Percentiles rank a stretch among this genome's conserved stretches.
These are phyloP conservation scores for Melanotaenia duboulayi DNA, from an alignment of 2,113 vertebrate genomes.

Conservation along the genomic window DNA sequence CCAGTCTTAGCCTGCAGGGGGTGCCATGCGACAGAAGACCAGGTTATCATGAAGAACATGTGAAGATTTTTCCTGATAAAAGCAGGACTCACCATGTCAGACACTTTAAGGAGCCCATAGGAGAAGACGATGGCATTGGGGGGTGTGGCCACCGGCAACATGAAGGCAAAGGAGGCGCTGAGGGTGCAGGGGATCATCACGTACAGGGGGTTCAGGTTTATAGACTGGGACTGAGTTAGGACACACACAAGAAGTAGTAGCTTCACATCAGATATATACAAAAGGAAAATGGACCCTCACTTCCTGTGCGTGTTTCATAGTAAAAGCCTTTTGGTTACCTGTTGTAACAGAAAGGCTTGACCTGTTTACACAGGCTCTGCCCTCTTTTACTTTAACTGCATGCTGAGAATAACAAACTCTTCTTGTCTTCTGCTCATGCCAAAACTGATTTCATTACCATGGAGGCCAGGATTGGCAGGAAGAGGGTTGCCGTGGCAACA, in stretches of 20 bases:
- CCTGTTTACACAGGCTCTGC: neutral
- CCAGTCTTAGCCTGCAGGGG: conserved; percentile 87
- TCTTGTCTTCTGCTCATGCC: neutral
- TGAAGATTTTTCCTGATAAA: accelerated
- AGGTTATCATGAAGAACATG: neutral
- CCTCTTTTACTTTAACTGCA: neutral
- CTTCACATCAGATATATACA: neutral
- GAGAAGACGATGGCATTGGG: conserved; percentile 95
- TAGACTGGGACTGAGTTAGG: conserved; percentile 84
- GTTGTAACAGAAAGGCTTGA: too few relatives aligned
- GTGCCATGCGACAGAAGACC: neutral
- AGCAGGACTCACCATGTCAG: conserved; percentile 90
- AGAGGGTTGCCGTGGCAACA: conserved; percentile 92
- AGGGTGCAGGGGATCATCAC: conserved; percentile 95
- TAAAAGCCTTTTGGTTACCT: neutral
- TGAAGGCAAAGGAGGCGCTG: conserved; percentile 95
- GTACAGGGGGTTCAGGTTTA: conserved; percentile 90
- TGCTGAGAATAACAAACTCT: neutral
- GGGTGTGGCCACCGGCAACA: conserved; percentile 95
- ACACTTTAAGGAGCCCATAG: conserved; percentile 88
- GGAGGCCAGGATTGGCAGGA: conserved; percentile 94
- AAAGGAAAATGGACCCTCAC: neutral
- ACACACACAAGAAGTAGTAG: conserved; percentile 6
- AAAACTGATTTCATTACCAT: conserved; percentile 81
- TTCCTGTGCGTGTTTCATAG: neutral